Evolutionary conservation across 2,797 vertebrate species (phyloP).

Genomic region (Zalophus californianus): DNA sequence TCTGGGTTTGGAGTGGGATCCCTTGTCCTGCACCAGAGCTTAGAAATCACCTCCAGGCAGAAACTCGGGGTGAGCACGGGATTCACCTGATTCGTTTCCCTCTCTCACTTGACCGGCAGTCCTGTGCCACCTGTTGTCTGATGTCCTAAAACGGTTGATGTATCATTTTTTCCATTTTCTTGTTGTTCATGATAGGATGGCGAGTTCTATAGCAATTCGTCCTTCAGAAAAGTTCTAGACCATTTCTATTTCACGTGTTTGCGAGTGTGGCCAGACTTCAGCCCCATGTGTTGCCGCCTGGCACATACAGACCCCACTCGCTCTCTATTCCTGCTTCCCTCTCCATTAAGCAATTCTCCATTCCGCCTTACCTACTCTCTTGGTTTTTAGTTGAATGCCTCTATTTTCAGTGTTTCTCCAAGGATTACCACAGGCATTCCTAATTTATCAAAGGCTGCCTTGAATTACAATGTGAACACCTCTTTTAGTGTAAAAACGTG

Average conservation of each 20-base stretch:
- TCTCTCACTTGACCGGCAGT: not conserved
- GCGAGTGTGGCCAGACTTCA: not conserved
- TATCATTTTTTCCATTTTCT: not conserved
- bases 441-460: not conserved
- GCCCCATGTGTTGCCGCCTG: fast-evolving
- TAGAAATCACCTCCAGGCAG: not conserved
- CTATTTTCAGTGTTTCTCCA: not conserved
- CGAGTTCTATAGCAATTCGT: not conserved
- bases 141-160: fast-evolving
- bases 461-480: not conserved
- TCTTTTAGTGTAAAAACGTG: not conserved
- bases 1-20: not conserved
- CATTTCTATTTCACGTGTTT: fast-evolving
- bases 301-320: fast-evolving
- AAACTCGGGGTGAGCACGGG: not conserved
- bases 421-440: not conserved
- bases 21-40: not conserved
- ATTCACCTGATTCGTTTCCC: not conserved
- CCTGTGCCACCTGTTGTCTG: too few relatives aligned
- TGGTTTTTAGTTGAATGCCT: not conserved
- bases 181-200: not conserved
- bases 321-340: not conserved
- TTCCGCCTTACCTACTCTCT: fast-evolving
- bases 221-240: not conserved
- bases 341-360: not conserved